phyloP scores from a whole-genome alignment of 2,113 vertebrate species.

The Spheniscus mendiculus region DNA sequence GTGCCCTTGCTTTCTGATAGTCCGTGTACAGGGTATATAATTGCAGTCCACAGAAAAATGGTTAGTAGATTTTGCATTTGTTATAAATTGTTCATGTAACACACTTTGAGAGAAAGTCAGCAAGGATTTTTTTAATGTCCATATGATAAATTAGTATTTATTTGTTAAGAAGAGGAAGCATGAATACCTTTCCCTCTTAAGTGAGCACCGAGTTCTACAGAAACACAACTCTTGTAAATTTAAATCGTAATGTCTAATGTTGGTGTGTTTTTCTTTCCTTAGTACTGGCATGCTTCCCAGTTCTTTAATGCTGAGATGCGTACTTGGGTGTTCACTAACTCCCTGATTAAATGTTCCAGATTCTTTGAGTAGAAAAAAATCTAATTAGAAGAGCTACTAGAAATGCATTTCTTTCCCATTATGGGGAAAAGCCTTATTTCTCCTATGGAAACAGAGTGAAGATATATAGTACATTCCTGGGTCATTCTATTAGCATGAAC shows the following conservation, averaged over 20 bases:
- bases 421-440: background rate
- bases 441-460: background rate
- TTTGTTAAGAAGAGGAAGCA: background rate
- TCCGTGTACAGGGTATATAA: slow-evolving; percentile 94
- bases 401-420: background rate
- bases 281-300: background rate
- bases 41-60: slow-evolving; percentile 98
- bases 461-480: background rate
- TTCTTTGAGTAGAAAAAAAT: background rate
- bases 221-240: background rate
- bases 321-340: background rate
- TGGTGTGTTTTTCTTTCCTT: background rate
- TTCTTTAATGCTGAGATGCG: background rate
- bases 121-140: background rate
- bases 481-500: background rate
- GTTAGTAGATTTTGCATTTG: slow-evolving; percentile 71
- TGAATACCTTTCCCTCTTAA: background rate
- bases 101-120: background rate
- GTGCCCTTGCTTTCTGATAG: slow-evolving; percentile 81
- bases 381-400: background rate
- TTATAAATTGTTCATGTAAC: fast-evolving
- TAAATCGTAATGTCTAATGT: background rate
- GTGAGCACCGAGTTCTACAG: background rate
- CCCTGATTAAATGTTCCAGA: background rate
- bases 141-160: background rate